phyloP scores from a whole-genome alignment of 2,888 invertebrate genomes.

The Trachelus iudaicus region DNA sequence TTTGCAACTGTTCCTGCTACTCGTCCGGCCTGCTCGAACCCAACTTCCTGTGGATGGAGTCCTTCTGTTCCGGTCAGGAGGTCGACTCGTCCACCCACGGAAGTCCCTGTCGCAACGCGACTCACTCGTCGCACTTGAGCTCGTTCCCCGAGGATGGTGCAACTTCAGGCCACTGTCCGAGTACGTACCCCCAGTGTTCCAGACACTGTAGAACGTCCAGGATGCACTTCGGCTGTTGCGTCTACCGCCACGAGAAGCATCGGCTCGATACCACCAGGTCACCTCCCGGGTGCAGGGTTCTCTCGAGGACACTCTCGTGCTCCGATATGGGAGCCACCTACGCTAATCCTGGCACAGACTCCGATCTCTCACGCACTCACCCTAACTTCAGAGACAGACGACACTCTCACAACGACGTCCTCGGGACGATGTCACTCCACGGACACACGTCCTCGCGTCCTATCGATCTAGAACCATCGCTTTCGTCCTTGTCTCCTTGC shows the following conservation, averaged over 20 bases:
- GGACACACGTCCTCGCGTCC: not conserved
- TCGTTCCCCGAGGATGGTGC: not conserved
- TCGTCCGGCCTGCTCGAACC: constrained; percentile 8
- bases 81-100: not conserved
- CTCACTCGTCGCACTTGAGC: not conserved
- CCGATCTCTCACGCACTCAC: not conserved
- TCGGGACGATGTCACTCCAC: not conserved
- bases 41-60: not conserved
- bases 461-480: not conserved
- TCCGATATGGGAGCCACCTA: constrained; percentile 22
- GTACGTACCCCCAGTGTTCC: not conserved
- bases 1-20: constrained; percentile 53
- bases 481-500: not conserved
- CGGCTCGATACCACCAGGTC: not conserved
- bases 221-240: not conserved
- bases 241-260: not conserved
- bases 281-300: constrained; percentile 2
- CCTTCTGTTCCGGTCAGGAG: not conserved
- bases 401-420: not conserved
- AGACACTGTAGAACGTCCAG: not conserved
- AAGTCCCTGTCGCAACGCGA: not conserved
- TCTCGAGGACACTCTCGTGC: constrained; percentile 25
- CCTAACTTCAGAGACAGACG: not conserved
- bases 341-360: constrained; percentile 19
- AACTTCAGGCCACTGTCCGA: not conserved